Conservation (phyloP, 2,113 vertebrate genomes). For the Cebidichthys violaceus region DNA sequence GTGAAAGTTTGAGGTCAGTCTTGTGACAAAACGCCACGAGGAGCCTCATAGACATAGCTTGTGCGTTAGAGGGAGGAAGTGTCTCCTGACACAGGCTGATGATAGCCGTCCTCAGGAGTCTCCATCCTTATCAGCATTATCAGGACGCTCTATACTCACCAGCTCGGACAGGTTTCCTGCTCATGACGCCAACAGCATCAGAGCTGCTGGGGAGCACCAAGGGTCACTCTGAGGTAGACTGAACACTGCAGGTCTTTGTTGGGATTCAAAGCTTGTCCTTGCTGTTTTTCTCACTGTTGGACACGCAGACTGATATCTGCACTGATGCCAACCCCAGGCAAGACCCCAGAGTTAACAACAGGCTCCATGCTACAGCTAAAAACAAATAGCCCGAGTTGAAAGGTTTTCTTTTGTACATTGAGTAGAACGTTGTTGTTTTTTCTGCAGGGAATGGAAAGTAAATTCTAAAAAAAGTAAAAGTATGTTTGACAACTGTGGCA, state of each 20-base stretch:
- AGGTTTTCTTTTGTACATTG: slow-evolving; percentile 44
- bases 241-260: slow-evolving; percentile 69
- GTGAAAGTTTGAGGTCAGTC: background rate
- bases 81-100: slow-evolving; percentile 40
- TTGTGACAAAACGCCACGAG: slow-evolving; percentile 26
- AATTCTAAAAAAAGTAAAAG: slow-evolving; percentile 1
- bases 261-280: slow-evolving; percentile 2
- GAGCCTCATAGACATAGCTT: slow-evolving; percentile 23
- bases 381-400: slow-evolving; percentile 45
- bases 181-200: slow-evolving; percentile 40
- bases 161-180: slow-evolving; percentile 62
- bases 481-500: slow-evolving; percentile 21
- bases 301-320: slow-evolving; percentile 41
- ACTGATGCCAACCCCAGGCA: slow-evolving; percentile 7
- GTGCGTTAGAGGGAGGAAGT: slow-evolving; percentile 47
- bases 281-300: slow-evolving; percentile 36
- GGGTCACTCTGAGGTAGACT: slow-evolving; percentile 41
- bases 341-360: slow-evolving; percentile 39
- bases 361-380: slow-evolving; percentile 44
- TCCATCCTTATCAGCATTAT: slow-evolving; percentile 64
- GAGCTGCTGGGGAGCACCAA: slow-evolving; percentile 50
- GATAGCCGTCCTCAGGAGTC: slow-evolving; percentile 43
- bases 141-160: slow-evolving; percentile 39
- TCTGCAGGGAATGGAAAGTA: slow-evolving; percentile 3
- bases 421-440: slow-evolving; percentile 5